These are phyloP conservation scores for Ooceraea biroi DNA, from an alignment of 1,140 invertebrate species.

Conservation along the genomic window DNA sequence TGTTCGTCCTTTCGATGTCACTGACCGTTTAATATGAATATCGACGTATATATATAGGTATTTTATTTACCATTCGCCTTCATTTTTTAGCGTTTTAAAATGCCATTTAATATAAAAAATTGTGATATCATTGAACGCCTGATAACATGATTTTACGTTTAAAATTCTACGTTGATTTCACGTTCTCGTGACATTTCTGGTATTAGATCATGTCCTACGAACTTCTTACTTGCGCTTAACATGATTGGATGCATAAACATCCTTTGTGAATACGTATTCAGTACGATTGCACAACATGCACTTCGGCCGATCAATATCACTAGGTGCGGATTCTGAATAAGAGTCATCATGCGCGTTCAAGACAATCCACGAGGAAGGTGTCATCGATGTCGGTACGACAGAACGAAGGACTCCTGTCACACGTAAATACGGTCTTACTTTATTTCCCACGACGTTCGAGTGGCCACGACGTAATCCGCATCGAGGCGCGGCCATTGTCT, in stretches of 20 bases:
- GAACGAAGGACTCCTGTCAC: conserved; percentile 61
- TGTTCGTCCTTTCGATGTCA: conserved; percentile 59
- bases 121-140: not conserved
- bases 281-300: not conserved
- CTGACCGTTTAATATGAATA: conserved; percentile 22
- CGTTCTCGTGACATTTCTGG: not conserved
- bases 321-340: conserved; percentile 41
- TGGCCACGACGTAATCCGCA: conserved; percentile 54
- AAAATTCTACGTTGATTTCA: not conserved
- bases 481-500: conserved; percentile 64
- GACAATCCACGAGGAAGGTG: conserved; percentile 61
- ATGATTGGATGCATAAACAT: not conserved
- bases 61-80: not conserved
- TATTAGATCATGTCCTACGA: not conserved
- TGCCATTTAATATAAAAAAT: not conserved
- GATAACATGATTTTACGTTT: not conserved
- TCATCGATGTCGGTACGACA: conserved; percentile 56
- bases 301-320: conserved; percentile 37
- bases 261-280: conserved; percentile 15
- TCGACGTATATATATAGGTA: not conserved
- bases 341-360: conserved; percentile 57
- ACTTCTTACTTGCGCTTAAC: not conserved
- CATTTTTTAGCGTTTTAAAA: not conserved
- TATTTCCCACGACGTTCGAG: conserved; percentile 66
- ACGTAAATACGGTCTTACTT: conserved; percentile 62